Percentiles rank a stretch among this genome's conserved stretches.
These are phyloP conservation scores for Baryphthengus martii DNA, from an alignment of 2,113 vertebrate genomes.

Conservation along the genomic window DNA sequence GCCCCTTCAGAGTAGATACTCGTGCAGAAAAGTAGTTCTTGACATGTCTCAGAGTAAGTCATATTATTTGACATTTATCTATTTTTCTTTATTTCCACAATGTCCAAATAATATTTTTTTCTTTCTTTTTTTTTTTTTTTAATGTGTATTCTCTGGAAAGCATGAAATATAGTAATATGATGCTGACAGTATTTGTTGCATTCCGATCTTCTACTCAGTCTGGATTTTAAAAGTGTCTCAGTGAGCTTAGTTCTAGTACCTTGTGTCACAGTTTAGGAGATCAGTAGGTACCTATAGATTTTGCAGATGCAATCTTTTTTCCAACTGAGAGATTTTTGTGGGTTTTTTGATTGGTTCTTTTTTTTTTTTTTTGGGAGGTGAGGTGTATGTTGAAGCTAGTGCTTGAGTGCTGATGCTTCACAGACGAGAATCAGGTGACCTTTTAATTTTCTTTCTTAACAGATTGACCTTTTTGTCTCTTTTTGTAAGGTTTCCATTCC, in stretches of 20 bases:
- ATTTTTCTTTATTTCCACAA: neutral
- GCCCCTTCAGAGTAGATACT: neutral
- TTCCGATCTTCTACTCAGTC: neutral
- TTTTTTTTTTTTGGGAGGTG: too few species aligned
- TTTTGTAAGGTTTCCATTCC: neutral
- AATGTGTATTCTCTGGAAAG: neutral
- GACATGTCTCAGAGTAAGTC: neutral
- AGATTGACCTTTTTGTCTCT: neutral
- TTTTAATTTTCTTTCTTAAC: neutral
- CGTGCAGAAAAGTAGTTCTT: neutral
- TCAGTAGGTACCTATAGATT: neutral
- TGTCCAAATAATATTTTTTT: neutral
- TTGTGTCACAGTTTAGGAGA: neutral
- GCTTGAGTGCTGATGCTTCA: neutral
- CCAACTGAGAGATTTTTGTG: neutral
- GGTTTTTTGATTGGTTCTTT: neutral
- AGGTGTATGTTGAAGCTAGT: neutral
- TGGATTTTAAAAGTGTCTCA: neutral
- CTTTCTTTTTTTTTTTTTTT: neutral
- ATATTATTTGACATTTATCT: neutral
- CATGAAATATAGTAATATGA: too few species aligned
- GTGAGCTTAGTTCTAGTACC: neutral
- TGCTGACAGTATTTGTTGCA: neutral
- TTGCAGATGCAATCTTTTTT: neutral
- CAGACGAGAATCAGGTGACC: neutral